Base-by-base conservation (phyloP, 2,888 invertebrate species). In the Cartodere bifasciata region DNA sequence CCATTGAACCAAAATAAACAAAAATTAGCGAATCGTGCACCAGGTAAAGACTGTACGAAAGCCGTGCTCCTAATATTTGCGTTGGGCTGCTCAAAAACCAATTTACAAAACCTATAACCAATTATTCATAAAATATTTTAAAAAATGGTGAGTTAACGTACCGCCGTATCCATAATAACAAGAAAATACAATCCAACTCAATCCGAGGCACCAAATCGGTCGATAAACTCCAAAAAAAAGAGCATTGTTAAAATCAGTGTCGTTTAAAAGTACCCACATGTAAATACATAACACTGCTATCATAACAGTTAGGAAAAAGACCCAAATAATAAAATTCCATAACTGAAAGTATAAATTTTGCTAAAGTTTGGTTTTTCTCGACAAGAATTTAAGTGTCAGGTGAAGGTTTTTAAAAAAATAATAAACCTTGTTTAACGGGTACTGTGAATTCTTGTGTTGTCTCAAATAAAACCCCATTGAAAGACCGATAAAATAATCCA, bases 21-120 rank as follows among this genome's bases (percentile, higher is more conserved):
- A n/a, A n/a, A 12, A 48, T 34, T 27, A 67, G 47, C 0, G 62
- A 54, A 7, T 62, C 47, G 45, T 72, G 72, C 0, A 66, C 42
- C 7, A 72, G 45, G 40, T 68, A 72, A 50, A 70, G 62, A 6
- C 66, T 65, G 38, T 66, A 72, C 0, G 69, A 67, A 7, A 72
- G 53, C 6, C 65, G 60, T 2, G 64, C 64, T 2, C 68, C 57
- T 7, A 68, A 51, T 50, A 66, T 64, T 60, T 69, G 70, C 20
- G 66, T 41, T 6, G 51, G 45, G 1, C 63, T 47, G 0, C 67
- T 65, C 1, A 70, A 50, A 36, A 70, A 61, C 63, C 65, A 65
- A 44, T 68, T 64, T 3, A 70, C 50, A 7, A 64, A 56, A 40
- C 68, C 68, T 68, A 35, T 28, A 48, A 44, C 6, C 15, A 29